Conservation (phyloP, 2,797 vertebrate species). For the Neosalanx taihuensis region DNA sequence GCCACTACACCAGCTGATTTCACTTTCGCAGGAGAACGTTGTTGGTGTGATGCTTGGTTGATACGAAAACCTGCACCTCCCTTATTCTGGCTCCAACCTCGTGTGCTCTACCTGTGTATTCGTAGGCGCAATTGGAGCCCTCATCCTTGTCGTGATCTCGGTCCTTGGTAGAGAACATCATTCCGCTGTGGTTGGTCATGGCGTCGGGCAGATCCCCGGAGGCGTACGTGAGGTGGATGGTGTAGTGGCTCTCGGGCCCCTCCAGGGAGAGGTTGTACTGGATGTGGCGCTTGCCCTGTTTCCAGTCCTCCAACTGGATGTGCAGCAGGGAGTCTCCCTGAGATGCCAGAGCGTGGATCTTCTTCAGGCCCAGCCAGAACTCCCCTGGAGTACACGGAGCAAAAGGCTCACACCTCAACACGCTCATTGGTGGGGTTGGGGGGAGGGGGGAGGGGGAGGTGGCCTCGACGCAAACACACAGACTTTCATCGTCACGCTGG, state of each 20-base stretch:
- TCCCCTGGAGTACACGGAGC: constrained; percentile 71
- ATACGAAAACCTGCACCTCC: no score
- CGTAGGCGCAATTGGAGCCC: constrained; percentile 66
- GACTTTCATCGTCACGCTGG: no score
- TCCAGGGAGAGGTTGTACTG: constrained; percentile 80
- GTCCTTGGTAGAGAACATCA: constrained; percentile 84
- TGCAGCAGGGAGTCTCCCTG: constrained; percentile 76
- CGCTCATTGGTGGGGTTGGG: neutral
- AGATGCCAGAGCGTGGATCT: constrained; percentile 74
- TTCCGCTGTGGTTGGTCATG: constrained; percentile 70
- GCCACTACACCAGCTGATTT: no score
- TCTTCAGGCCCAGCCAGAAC: constrained; percentile 88
- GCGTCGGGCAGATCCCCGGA: constrained; percentile 70
- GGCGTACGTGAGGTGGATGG: constrained; percentile 68
- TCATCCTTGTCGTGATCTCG: constrained; percentile 48
- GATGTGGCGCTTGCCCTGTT: constrained; percentile 61
- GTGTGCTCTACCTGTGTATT: constrained; percentile 69
- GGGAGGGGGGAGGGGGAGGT: no score
- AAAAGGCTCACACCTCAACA: constrained; percentile 12
- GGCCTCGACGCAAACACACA: neutral
- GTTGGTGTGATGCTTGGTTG: no score
- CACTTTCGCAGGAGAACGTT: no score
- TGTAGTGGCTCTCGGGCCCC: constrained; percentile 74
- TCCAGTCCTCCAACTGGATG: constrained; percentile 85
- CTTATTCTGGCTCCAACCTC: neutral